Evolutionary conservation across 2,888 invertebrate species (phyloP).

Genomic region (Hirtodrosophila alboralis): DNA sequence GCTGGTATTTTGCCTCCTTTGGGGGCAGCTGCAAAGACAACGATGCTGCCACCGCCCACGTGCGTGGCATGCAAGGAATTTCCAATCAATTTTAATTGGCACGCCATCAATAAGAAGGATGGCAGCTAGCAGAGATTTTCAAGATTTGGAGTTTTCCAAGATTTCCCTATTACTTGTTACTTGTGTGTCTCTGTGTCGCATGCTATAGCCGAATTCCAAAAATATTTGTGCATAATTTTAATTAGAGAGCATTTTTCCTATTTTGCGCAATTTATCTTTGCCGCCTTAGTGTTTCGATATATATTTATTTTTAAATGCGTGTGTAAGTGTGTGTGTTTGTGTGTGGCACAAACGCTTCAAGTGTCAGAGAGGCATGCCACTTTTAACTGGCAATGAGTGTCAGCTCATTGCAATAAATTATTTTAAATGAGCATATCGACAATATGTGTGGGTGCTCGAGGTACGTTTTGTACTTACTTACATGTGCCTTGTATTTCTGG

Average conservation of each 20-base stretch:
- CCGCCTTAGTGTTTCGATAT: conserved; percentile 29
- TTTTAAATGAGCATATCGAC: conserved; percentile 82
- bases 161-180: conserved; percentile 43
- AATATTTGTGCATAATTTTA: conserved; percentile 82
- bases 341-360: conserved; percentile 56
- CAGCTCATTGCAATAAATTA: conserved; percentile 82
- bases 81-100: conserved; percentile 84
- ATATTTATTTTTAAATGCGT: conserved; percentile 48
- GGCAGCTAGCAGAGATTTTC: conserved; percentile 24
- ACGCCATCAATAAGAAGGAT: conserved; percentile 81
- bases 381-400: conserved; percentile 77
- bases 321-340: too few relatives aligned
- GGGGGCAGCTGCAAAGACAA: conserved; percentile 32
- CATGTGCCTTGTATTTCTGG: conserved; percentile 27
- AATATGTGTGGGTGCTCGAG: conserved; percentile 26
- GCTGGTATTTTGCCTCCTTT: conserved; percentile 42
- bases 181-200: conserved; percentile 49
- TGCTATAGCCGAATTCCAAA: conserved; percentile 64
- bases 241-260: conserved; percentile 80
- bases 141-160: conserved; percentile 23
- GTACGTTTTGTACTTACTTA: conserved; percentile 17
- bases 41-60: conserved; percentile 68
- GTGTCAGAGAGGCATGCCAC: conserved; percentile 58
- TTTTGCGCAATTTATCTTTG: conserved; percentile 79
- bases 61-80: conserved; percentile 81